Conservation (phyloP, 2,888 invertebrate genomes). For the Eristalinus sepulchralis region DNA sequence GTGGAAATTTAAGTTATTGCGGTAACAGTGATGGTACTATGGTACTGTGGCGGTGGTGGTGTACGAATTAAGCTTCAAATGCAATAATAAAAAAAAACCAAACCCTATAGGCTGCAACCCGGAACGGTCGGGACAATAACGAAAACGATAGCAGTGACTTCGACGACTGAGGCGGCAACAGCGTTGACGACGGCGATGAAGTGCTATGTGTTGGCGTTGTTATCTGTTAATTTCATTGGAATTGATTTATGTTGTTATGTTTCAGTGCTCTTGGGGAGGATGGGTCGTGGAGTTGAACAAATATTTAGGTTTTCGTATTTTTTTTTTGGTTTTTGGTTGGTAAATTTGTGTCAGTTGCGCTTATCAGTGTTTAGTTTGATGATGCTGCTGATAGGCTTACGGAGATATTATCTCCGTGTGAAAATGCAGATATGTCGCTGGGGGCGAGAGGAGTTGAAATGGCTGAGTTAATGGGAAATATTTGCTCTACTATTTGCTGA, state of each 20-base stretch:
- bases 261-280: conserved; percentile 7
- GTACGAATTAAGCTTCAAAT: conserved; percentile 58
- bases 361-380: conserved; percentile 46
- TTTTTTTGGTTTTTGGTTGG: background rate
- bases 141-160: conserved; percentile 15
- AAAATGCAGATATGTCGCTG: conserved; percentile 23
- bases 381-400: conserved; percentile 44
- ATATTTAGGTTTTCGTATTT: conserved; percentile 55
- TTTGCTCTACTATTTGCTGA: conserved; percentile 22
- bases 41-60: conserved; percentile 8
- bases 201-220: conserved; percentile 67
- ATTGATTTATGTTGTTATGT: conserved; percentile 61
- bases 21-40: background rate
- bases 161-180: conserved; percentile 8
- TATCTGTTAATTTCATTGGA: conserved; percentile 67
- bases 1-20: conserved; percentile 44
- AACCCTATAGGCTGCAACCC: conserved; percentile 47
- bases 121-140: conserved; percentile 39
- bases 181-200: conserved; percentile 57
- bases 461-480: conserved; percentile 7
- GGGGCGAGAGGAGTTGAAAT: no score
- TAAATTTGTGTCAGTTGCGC: conserved; percentile 37
- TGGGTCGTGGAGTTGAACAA: conserved; percentile 44
- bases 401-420: conserved; percentile 62
- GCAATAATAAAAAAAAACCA: no score